phyloP scores from a whole-genome alignment of 1,140 invertebrate genomes.

The Brevipalpus yothersi region DNA sequence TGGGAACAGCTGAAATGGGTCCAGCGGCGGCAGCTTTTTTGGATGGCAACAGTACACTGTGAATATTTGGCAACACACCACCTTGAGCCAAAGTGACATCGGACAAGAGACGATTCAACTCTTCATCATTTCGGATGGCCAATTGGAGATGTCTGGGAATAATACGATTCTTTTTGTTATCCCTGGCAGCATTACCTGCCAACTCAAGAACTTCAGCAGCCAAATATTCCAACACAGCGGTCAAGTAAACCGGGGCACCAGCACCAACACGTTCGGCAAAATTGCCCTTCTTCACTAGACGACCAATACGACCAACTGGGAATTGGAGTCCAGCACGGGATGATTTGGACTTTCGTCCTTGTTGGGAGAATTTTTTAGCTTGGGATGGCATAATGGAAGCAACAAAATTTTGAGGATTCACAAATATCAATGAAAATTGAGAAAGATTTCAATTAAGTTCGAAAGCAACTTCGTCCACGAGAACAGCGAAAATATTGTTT shows the following conservation, averaged over 20 bases:
- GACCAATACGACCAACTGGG: conserved; percentile 39
- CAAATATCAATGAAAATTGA: too few relatives aligned
- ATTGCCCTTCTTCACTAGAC: conserved; percentile 35
- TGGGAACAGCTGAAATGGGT: too few relatives aligned
- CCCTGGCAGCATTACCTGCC: conserved; percentile 41
- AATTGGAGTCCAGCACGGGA: conserved; percentile 38
- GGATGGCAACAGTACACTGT: conserved; percentile 39
- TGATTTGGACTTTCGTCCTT: conserved; percentile 29
- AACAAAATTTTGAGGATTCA: too few relatives aligned
- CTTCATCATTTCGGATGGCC: conserved; percentile 61
- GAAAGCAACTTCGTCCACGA: too few relatives aligned
- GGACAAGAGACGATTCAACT: conserved; percentile 46
- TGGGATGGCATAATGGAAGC: conserved; percentile 21
- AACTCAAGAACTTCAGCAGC: conserved; percentile 34
- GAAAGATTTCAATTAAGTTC: too few relatives aligned
- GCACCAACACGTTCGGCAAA: conserved; percentile 26
- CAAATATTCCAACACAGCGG: conserved; percentile 28
- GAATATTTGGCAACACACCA: conserved; percentile 53
- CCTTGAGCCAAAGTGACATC: conserved; percentile 59
- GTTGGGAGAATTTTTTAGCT: conserved; percentile 27
- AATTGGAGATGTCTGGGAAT: conserved; percentile 55
- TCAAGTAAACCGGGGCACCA: conserved; percentile 29
- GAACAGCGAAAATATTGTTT: too few relatives aligned
- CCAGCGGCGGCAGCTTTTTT: conserved; percentile 25
- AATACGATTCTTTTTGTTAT: conserved; percentile 36